Conservation (phyloP, 2,888 invertebrate genomes). For the Orchesella flavescens region DNA sequence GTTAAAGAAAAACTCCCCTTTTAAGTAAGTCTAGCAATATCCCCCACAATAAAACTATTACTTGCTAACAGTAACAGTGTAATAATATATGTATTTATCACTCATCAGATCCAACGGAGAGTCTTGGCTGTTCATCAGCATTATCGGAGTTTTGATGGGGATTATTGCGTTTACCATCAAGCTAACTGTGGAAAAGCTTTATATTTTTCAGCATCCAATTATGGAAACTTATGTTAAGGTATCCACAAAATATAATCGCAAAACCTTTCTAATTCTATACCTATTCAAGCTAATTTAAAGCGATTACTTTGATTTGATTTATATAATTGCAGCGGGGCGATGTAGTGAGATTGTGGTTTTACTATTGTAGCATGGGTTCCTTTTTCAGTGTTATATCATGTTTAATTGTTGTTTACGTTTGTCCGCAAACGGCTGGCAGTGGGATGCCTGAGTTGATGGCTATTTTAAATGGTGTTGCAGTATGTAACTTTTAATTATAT, state of each 20-base stretch:
- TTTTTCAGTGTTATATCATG: conserved; percentile 52
- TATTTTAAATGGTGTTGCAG: conserved; percentile 74
- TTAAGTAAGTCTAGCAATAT: conserved; percentile 11
- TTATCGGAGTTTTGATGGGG: conserved; percentile 73
- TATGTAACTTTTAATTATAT: conserved; percentile 63
- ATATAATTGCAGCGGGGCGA: conserved; percentile 55
- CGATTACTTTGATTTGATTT: conserved; percentile 1
- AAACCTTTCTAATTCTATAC: background rate
- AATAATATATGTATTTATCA: background rate
- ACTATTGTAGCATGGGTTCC: conserved; percentile 59
- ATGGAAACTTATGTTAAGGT: conserved; percentile 64
- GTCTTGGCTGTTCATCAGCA: conserved; percentile 74
- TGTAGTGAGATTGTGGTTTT: conserved; percentile 53
- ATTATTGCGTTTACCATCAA: conserved; percentile 74
- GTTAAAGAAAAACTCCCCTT: conserved; percentile 18
- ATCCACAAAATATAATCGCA: background rate
- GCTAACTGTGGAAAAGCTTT: conserved; percentile 65
- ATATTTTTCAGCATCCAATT: conserved; percentile 65
- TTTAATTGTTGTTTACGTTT: conserved; percentile 62
- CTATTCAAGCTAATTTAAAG: background rate
- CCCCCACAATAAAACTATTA: background rate
- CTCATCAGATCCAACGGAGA: conserved; percentile 72
- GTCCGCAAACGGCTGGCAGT: conserved; percentile 71
- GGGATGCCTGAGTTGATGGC: conserved; percentile 74
- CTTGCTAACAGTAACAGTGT: background rate